These are phyloP conservation scores for Temnothorax ravouxi DNA, from an alignment of 2,888 invertebrate genomes.

Conservation along the genomic window DNA sequence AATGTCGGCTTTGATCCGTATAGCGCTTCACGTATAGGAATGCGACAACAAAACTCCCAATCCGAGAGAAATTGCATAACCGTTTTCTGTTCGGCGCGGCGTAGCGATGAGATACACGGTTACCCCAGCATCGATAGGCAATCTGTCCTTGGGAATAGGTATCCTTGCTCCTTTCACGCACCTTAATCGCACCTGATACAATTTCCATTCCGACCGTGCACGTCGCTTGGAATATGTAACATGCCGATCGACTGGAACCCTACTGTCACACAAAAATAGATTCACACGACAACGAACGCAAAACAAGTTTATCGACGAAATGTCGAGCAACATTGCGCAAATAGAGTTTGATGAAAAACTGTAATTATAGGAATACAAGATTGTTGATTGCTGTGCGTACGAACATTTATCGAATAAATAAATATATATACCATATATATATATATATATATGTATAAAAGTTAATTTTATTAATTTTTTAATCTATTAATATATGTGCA, in stretches of 20 bases:
- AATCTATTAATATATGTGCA: background rate
- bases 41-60: background rate
- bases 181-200: constrained; percentile 58
- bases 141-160: constrained; percentile 67
- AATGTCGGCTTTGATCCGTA: background rate
- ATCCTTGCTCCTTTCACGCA: constrained; percentile 72
- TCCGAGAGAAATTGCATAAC: constrained; percentile 49
- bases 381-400: too few relatives aligned
- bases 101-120: background rate
- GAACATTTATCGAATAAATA: background rate
- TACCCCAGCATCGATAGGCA: constrained; percentile 40
- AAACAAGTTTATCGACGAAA: constrained; percentile 46
- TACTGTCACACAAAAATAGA: constrained; percentile 37
- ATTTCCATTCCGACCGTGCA: constrained; percentile 60
- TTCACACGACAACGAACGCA: background rate
- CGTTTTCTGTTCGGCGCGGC: constrained; percentile 22
- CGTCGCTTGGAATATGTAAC: constrained; percentile 43
- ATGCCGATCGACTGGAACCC: constrained; percentile 22
- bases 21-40: background rate
- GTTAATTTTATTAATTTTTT: background rate
- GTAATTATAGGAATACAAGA: background rate
- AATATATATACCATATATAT: background rate
- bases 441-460: background rate
- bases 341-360: constrained; percentile 33
- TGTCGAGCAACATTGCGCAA: constrained; percentile 4